Percentiles rank a stretch among this genome's conserved stretches.
phyloP scores from a whole-genome alignment of 1,140 invertebrate genomes.

The Plodia interpunctella region DNA sequence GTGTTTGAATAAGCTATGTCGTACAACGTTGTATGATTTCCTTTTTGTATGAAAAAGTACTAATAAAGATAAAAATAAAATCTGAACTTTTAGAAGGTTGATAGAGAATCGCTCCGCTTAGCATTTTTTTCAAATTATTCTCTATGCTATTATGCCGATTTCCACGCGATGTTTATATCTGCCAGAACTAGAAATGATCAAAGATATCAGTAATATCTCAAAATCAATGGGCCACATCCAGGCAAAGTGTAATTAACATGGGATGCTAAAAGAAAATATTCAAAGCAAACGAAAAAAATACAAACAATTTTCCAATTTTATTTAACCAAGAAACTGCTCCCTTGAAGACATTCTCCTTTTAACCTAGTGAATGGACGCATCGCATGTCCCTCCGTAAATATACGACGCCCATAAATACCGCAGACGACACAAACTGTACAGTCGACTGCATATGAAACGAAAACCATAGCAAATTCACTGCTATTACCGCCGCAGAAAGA shows the following conservation, averaged over 20 bases:
- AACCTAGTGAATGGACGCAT: constrained; percentile 3
- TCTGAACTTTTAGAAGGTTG: no score
- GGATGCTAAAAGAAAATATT: no score
- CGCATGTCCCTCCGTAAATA: not conserved
- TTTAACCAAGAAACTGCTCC: not conserved
- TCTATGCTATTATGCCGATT: no score
- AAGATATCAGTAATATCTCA: no score
- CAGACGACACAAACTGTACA: constrained; percentile 1
- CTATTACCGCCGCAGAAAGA: not conserved
- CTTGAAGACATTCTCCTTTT: not conserved
- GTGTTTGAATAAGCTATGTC: not conserved
- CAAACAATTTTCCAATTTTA: not conserved
- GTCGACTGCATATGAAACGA: not conserved
- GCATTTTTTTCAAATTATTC: no score
- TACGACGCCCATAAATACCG: not conserved
- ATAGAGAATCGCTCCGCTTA: no score
- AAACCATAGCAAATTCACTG: not conserved
- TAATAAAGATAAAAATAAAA: no score
- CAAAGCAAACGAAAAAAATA: not conserved
- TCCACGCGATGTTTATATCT: no score
- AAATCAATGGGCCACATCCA: no score
- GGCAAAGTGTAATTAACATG: no score
- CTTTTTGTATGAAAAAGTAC: not conserved
- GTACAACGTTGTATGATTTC: not conserved
- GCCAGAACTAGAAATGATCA: no score